These are phyloP conservation scores for Drosophila grimshawi DNA, from an alignment of 1,140 invertebrate species.

Conservation along the genomic window DNA sequence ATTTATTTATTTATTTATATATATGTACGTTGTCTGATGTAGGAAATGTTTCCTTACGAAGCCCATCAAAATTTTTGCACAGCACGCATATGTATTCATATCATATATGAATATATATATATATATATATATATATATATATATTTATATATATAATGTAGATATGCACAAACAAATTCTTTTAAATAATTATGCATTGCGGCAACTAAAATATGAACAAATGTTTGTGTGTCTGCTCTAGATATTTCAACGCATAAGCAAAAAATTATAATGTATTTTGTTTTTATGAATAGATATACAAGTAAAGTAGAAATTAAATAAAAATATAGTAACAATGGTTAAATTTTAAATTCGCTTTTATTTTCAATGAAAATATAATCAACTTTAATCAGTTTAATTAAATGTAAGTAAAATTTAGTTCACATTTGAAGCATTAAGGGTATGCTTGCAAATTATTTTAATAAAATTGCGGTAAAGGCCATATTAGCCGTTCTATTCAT, in stretches of 20 bases:
- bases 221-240: conserved; percentile 25
- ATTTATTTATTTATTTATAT: conserved; percentile 18
- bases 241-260: conserved; percentile 11
- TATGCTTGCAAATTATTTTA: no score
- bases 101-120: background rate
- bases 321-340: background rate
- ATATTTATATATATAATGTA: conserved; percentile 39
- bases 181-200: conserved; percentile 66
- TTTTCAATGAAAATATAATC: no score
- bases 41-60: conserved; percentile 33
- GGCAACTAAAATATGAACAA: background rate
- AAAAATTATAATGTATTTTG: background rate
- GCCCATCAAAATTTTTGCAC: conserved; percentile 48
- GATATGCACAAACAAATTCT: background rate
- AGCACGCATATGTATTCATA: conserved; percentile 30
- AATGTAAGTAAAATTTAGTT: no score
- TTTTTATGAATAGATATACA: background rate
- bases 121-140: conserved; percentile 6
- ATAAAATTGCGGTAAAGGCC: no score
- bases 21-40: conserved; percentile 4
- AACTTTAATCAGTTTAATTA: no score
- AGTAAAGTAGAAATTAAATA: background rate
- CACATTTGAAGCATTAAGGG: no score
- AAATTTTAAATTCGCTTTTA: no score
- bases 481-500: no score